Percentiles rank a stretch among this genome's conserved stretches.
These are phyloP conservation scores for Pimephales promelas DNA, from an alignment of 2,113 vertebrate genomes.

Conservation along the genomic window DNA sequence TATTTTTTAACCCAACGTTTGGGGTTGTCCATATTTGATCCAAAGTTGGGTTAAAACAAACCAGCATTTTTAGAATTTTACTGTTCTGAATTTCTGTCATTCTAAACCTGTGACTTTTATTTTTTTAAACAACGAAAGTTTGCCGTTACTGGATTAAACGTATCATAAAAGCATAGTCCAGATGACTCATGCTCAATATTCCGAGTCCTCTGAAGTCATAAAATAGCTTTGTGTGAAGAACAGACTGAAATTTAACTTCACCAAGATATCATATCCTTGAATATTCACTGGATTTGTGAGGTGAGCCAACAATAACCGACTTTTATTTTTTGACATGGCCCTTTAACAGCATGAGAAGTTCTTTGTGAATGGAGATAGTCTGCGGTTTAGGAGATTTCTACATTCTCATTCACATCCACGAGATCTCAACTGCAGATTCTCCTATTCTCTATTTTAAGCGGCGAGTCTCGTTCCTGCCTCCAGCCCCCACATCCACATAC, in stretches of 20 bases:
- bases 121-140: not conserved
- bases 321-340: not conserved
- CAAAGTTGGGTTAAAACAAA: too few relatives aligned
- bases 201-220: not conserved
- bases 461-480: conserved; percentile 47
- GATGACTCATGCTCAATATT: not conserved
- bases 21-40: too few relatives aligned
- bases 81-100: not conserved
- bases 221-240: not conserved
- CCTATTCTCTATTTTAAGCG: conserved; percentile 56
- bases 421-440: conserved; percentile 45
- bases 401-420: conserved; percentile 47
- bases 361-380: conserved; percentile 50
- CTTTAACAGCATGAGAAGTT: conserved; percentile 10
- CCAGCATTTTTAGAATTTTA: too few relatives aligned
- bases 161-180: not conserved
- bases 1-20: too few relatives aligned
- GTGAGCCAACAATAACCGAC: not conserved
- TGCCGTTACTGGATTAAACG: not conserved
- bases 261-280: not conserved
- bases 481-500: conserved; percentile 51
- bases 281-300: too few relatives aligned
- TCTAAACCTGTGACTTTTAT: not conserved
- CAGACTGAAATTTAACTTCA: not conserved
- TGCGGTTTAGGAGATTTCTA: conserved; percentile 47